Percentiles rank a stretch among this genome's conserved stretches.
phyloP scores from a whole-genome alignment of 2,797 vertebrate genomes.

The Glyptemys insculpta region DNA sequence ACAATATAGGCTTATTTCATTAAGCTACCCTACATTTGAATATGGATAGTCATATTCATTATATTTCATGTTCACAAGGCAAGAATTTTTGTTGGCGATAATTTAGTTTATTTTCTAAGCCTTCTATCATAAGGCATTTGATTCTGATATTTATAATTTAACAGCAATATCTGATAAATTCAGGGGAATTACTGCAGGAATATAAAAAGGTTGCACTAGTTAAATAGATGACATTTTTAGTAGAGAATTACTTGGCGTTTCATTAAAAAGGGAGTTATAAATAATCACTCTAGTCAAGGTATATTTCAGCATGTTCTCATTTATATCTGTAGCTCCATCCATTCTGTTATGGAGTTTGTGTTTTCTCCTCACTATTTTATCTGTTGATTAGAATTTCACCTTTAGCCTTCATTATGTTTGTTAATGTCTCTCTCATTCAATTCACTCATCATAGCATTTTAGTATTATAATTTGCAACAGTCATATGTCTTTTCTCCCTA shows the following conservation, averaged over 20 bases:
- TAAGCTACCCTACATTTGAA: slow-evolving; percentile 6
- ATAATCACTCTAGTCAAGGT: neutral
- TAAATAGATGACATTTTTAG: neutral
- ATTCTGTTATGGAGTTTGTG: neutral
- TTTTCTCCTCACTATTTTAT: neutral
- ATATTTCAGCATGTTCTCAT: neutral
- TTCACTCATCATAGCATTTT: neutral
- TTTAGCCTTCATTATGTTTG: neutral
- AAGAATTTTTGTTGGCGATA: neutral
- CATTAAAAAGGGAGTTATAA: neutral
- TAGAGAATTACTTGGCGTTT: neutral
- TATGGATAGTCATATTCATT: neutral
- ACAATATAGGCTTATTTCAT: slow-evolving; percentile 24
- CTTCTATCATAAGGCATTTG: neutral
- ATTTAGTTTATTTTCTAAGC: slow-evolving; percentile 21
- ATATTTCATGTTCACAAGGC: slow-evolving; percentile 36
- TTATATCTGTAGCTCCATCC: neutral
- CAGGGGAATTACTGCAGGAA: slow-evolving; percentile 4
- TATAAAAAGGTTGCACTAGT: neutral
- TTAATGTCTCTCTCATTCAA: neutral
- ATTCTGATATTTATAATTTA: slow-evolving; percentile 36
- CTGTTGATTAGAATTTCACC: neutral
- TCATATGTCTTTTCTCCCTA: neutral
- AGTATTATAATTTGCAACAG: neutral
- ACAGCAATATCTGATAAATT: slow-evolving; percentile 31